Evolutionary conservation across 2,797 vertebrate species (phyloP), one percentile per base, ranked within the genome.

Genomic region (Pampus argenteus): DNA sequence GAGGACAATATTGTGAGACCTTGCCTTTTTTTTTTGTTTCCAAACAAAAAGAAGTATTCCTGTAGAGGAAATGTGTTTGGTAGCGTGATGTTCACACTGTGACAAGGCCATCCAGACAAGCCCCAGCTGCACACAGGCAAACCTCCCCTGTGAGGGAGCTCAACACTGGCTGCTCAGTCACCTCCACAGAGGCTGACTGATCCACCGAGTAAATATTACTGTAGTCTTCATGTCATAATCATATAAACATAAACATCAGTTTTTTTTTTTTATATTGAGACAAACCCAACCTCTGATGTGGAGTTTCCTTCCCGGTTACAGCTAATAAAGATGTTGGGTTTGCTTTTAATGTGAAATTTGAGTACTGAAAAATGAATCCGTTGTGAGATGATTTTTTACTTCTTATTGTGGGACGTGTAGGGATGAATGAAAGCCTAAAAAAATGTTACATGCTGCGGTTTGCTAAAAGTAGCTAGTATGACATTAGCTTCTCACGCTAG

Each of bases 21-120:
- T 74, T 77, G 59, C 83, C 59, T 77, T 64, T 31, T 61, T 61
- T 66, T 31, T 61, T 36, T 66, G 28, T 72, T 76, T 70, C 52
- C 66, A 44, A 44, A 75, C 77, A 61, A 76, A 69, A 50, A 64
- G 22, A 78, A 66, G 68, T 31, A 54, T 26, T 68, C 54, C 56
- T 63, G 66, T 61, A 50, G 54, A 76, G 58, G 23, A 79, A 66
- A 40, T 29, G 56, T 77, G 72, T 83, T 71, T 61, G 78, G 76
- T 62, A 63, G 77, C 65, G 28, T 68, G 74, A 77, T 73, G 78
- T 81, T 86, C 85, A 56, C 54, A 56, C 57, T 67, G 63, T 75
- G 77, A 87, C 78, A 70, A 76, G 78, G 76, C 71, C 78, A 36
- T 66, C 23, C 65, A 66, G 84, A 83, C 71, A 48, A 76, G 69